Conservation (phyloP, 2,888 invertebrate species). For the Mylabris sibirica region DNA sequence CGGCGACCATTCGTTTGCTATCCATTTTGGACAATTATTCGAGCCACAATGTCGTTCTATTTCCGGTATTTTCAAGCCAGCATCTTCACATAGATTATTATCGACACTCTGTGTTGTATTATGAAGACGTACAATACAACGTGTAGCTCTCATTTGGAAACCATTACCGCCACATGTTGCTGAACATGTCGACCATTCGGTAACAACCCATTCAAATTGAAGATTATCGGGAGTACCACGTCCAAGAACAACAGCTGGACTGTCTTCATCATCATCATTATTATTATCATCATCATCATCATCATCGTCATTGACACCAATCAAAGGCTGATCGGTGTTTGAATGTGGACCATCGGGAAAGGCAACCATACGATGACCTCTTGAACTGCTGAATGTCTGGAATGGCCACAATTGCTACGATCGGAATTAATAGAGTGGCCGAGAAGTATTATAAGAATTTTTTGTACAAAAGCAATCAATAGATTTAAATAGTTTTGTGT, state of each 20-base stretch:
- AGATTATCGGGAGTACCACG: constrained; percentile 62
- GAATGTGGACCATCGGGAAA: constrained; percentile 60
- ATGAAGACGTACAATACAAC: constrained; percentile 72
- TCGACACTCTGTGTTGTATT: constrained; percentile 69
- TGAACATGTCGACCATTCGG: constrained; percentile 88
- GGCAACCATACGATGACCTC: constrained; percentile 73
- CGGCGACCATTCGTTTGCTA: constrained; percentile 72
- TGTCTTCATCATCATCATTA: constrained; percentile 55
- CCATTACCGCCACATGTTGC: constrained; percentile 83
- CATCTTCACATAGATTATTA: constrained; percentile 73
- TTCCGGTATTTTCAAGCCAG: constrained; percentile 70
- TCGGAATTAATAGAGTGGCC: constrained; percentile 58
- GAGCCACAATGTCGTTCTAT: constrained; percentile 72
- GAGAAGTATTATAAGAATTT: constrained; percentile 8
- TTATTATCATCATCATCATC: constrained; percentile 57
- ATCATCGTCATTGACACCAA: constrained; percentile 28
- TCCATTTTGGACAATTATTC: constrained; percentile 78
- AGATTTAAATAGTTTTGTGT: not conserved
- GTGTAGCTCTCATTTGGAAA: constrained; percentile 72
- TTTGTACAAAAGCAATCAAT: not conserved
- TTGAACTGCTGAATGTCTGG: constrained; percentile 75
- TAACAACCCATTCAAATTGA: constrained; percentile 80
- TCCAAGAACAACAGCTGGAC: constrained; percentile 53
- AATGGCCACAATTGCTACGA: constrained; percentile 84
- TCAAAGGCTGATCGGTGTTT: constrained; percentile 58